Percentiles rank a stretch among this genome's conserved stretches.
Conservation (phyloP, 2,888 invertebrate genomes). For the Apamea anceps region DNA sequence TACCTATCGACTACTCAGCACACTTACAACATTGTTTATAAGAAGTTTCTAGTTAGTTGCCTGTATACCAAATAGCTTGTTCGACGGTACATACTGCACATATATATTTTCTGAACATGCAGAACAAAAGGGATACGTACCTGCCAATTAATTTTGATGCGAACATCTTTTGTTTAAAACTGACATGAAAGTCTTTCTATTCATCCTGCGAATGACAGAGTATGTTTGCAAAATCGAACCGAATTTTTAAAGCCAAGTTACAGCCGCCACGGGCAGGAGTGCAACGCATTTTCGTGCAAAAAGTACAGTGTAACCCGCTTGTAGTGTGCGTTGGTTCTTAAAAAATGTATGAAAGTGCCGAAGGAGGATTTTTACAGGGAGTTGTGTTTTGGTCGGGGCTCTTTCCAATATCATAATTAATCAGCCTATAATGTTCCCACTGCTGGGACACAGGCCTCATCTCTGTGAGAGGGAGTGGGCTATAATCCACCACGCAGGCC, state of each 20-base stretch:
- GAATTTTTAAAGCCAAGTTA: neutral
- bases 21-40: neutral
- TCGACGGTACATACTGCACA: neutral
- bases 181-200: neutral
- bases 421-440: no score
- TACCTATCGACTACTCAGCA: neutral
- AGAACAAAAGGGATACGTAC: neutral
- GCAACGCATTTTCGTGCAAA: no score
- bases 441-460: no score
- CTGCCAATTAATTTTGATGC: neutral
- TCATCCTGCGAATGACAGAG: neutral
- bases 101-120: neutral
- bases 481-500: no score
- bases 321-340: no score
- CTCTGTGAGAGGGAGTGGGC: no score
- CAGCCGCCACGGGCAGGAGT: no score
- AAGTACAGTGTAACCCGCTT: no score
- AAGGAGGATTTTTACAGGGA: no score
- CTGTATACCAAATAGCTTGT: neutral
- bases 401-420: no score
- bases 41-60: neutral
- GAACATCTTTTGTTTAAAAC: slow-evolving; percentile 1
- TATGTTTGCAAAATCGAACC: neutral
- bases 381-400: no score
- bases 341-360: no score